Evolutionary conservation across 2,113 vertebrate species (phyloP).

Genomic region (Siphamia tubifer): DNA sequence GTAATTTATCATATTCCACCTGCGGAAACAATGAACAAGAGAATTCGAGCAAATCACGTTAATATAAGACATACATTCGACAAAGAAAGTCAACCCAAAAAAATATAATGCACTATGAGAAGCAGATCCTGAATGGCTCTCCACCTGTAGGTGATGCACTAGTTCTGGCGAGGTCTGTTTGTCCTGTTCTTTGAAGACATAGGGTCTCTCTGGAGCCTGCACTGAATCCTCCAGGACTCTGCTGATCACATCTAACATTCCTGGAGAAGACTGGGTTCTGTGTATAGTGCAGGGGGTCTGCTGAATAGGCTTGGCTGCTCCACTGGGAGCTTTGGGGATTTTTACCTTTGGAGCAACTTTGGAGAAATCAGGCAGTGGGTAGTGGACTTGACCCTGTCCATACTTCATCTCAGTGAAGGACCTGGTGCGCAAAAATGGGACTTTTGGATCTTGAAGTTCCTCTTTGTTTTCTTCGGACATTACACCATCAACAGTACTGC

Average conservation of each 20-base stretch:
- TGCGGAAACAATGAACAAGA: too few species aligned
- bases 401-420: constrained; percentile 75
- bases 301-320: constrained; percentile 37
- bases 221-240: constrained; percentile 78
- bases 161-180: constrained; percentile 50
- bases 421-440: constrained; percentile 56
- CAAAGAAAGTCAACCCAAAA: neutral
- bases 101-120: neutral
- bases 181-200: constrained; percentile 53
- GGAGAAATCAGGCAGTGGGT: constrained; percentile 78
- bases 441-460: constrained; percentile 18
- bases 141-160: constrained; percentile 80
- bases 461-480: neutral
- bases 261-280: constrained; percentile 70
- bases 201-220: constrained; percentile 45
- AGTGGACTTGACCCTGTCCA: constrained; percentile 78
- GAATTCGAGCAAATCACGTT: too few species aligned
- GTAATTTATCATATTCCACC: constrained; percentile 78
- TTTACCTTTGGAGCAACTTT: constrained; percentile 78
- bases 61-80: too few species aligned
- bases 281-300: constrained; percentile 42
- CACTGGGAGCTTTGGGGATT: constrained; percentile 72
- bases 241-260: constrained; percentile 71
- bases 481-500: neutral
- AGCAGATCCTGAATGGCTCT: neutral